Conservation (phyloP, 30 jellyfish, hydroid and myxozoan species). For the Pelagia noctiluca region DNA sequence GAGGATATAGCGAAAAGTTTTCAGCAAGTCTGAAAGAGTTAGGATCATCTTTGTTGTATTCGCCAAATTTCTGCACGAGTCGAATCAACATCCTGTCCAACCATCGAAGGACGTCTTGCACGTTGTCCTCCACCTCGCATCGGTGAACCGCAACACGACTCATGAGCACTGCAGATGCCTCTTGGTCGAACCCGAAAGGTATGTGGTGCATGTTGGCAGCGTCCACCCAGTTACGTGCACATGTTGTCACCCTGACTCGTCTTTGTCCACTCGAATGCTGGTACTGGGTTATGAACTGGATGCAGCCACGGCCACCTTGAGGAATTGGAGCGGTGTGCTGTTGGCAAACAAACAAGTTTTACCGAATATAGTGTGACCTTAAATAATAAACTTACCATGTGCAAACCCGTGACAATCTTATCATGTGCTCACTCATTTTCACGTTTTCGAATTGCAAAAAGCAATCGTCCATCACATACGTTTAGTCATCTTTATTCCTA, state of each 20-base stretch:
- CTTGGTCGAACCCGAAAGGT: slow-evolving; percentile 96
- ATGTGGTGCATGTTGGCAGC: slow-evolving; percentile 92
- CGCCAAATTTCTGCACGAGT: slow-evolving; percentile 94
- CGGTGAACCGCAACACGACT: slow-evolving; percentile 99
- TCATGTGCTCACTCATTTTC: too few species aligned
- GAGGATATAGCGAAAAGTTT: slow-evolving; percentile 96
- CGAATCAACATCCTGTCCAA: slow-evolving; percentile 94
- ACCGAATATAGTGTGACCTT: too few species aligned
- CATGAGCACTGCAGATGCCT: slow-evolving; percentile 99
- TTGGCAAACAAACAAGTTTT: too few species aligned
- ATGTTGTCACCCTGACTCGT: slow-evolving; percentile 98
- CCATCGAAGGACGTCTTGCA: slow-evolving; percentile 98
- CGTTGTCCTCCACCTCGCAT: slow-evolving; percentile 95
- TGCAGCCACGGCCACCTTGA: slow-evolving; percentile 99
- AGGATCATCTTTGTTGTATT: slow-evolving; percentile 89
- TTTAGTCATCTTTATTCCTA: too few species aligned
- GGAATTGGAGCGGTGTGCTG: slow-evolving; percentile 99
- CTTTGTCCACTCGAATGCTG: slow-evolving; percentile 95
- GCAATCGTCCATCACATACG: too few species aligned
- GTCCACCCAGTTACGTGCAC: slow-evolving; percentile 99
- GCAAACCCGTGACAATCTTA: too few species aligned
- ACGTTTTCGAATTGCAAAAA: too few species aligned
- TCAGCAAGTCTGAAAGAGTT: slow-evolving; percentile 90
- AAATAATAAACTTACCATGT: too few species aligned
- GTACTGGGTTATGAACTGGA: slow-evolving; percentile 96